These are phyloP conservation scores for Nemotelus pantherinus DNA, from an alignment of 2,888 invertebrate species.

Conservation along the genomic window DNA sequence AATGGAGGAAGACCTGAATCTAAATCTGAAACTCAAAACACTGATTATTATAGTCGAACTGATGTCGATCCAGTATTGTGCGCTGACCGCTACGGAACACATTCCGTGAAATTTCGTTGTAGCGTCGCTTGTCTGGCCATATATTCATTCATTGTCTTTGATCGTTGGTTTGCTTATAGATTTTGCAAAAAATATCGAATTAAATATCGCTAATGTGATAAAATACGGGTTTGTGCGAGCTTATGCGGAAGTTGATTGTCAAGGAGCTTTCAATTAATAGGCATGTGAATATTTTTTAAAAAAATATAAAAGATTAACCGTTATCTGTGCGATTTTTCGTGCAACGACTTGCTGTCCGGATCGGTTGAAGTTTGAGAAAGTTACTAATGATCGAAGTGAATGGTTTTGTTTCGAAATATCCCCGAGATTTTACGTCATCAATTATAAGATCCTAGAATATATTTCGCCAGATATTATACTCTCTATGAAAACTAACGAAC, in stretches of 20 bases:
- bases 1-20: not conserved
- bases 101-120: slow-evolving; percentile 13
- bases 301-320: not conserved
- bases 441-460: no score
- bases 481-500: no score
- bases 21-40: not conserved
- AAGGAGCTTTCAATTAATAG: not conserved
- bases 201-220: slow-evolving; percentile 13
- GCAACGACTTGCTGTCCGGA: not conserved
- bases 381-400: not conserved
- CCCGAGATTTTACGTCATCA: no score
- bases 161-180: not conserved
- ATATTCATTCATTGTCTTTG: no score
- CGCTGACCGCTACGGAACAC: slow-evolving; percentile 19
- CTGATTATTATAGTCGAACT: no score
- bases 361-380: not conserved
- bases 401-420: not conserved
- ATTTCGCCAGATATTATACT: no score
- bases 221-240: not conserved
- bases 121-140: no score
- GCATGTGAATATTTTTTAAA: not conserved
- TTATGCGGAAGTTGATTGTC: slow-evolving; percentile 18
- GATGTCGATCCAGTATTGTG: slow-evolving; percentile 16
- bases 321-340: not conserved
- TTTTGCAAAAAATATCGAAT: slow-evolving; percentile 11